Evolutionary conservation across 2,113 vertebrate species (phyloP).

Genomic region (Morone chrysops): DNA sequence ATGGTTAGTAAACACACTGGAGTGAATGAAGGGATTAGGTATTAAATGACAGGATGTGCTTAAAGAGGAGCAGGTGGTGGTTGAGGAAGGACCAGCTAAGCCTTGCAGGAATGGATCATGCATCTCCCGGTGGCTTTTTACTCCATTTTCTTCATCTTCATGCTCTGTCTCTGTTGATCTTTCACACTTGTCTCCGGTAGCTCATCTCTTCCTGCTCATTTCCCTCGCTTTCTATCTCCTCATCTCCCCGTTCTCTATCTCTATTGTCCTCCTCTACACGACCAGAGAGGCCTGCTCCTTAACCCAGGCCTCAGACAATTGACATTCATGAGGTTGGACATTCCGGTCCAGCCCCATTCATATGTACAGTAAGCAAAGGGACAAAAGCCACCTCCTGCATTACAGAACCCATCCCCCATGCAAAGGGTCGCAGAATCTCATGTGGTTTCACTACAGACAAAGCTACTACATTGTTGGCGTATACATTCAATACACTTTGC

Average conservation of each 20-base stretch:
- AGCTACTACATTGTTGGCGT: not conserved
- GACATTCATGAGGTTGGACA: conserved; percentile 86
- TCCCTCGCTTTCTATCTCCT: conserved; percentile 31
- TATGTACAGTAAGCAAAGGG: conserved; percentile 86
- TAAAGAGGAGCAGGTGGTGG: conserved; percentile 84
- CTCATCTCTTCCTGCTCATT: conserved; percentile 51
- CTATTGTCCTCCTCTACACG: conserved; percentile 78
- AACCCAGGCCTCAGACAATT: conserved; percentile 81
- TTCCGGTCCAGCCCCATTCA: conserved; percentile 85
- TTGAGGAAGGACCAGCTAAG: conserved; percentile 73
- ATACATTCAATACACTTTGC: not conserved
- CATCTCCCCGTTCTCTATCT: conserved; percentile 52
- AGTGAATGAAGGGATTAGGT: conserved; percentile 86
- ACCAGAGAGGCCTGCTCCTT: conserved; percentile 82
- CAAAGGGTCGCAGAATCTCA: conserved; percentile 26
- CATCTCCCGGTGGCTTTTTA: conserved; percentile 34
- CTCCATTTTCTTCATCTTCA: conserved; percentile 39
- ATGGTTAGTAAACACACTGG: conserved; percentile 81
- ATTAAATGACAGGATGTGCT: conserved; percentile 86
- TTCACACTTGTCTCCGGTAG: conserved; percentile 45
- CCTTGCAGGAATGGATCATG: conserved; percentile 74
- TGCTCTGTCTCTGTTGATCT: conserved; percentile 57
- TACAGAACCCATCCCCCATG: conserved; percentile 49
- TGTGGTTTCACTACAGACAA: conserved; percentile 6
- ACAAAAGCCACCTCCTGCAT: conserved; percentile 70